Percentiles rank a stretch among this genome's conserved stretches.
Evolutionary conservation across 2,113 vertebrate genomes (phyloP).

Genomic region (Scytalopus superciliaris): DNA sequence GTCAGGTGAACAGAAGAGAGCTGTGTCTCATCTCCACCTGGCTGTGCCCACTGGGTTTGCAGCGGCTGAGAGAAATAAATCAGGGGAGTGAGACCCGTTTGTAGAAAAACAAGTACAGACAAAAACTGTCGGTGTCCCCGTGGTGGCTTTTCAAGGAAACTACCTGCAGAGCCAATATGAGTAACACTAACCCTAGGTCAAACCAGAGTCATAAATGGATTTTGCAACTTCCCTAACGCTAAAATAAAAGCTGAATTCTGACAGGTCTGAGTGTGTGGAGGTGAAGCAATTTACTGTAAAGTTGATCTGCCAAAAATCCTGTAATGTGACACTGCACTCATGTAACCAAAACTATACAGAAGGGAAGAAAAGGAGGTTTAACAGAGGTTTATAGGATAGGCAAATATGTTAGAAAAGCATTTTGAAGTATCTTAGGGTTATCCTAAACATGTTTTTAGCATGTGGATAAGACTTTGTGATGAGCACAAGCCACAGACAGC

Average conservation of each 20-base stretch:
- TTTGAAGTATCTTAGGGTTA: not conserved
- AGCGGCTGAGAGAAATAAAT: not conserved
- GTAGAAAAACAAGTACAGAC: not conserved
- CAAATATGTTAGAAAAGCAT: not conserved
- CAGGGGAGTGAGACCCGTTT: not conserved
- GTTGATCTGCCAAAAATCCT: not conserved
- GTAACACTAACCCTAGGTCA: not conserved
- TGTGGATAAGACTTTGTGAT: accelerated
- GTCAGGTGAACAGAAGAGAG: not conserved
- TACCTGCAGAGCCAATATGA: not conserved
- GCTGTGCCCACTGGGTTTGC: accelerated
- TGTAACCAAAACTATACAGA: not conserved
- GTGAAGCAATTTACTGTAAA: not conserved
- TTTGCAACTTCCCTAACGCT: not conserved
- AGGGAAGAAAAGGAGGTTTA: not conserved
- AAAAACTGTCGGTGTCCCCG: accelerated
- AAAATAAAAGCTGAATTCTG: not conserved
- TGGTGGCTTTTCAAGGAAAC: not conserved
- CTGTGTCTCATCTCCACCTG: not conserved
- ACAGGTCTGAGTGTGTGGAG: not conserved
- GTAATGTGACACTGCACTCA: not conserved
- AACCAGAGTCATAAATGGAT: not conserved
- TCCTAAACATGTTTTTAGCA: not conserved
- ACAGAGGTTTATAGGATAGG: not conserved
- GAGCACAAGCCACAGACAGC: not conserved